Evolutionary conservation across 2,888 invertebrate species (phyloP).

Genomic region (Pharmacophagus antenor): DNA sequence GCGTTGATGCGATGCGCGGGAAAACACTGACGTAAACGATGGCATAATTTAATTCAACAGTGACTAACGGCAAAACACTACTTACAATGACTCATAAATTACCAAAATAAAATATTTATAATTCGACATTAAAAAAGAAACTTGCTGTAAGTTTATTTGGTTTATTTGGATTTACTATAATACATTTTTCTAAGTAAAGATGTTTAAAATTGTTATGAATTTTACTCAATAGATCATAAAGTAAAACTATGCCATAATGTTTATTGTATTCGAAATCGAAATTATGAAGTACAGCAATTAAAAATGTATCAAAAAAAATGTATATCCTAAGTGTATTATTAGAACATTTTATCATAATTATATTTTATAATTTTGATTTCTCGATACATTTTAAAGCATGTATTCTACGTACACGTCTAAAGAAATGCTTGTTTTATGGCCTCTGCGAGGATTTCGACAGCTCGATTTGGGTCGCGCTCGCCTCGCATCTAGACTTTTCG

Average conservation of each 20-base stretch:
- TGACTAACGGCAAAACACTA: slow-evolving; percentile 23
- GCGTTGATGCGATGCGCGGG: slow-evolving; percentile 1
- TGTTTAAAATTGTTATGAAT: no score
- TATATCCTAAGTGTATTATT: no score
- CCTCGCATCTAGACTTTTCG: slow-evolving; percentile 58
- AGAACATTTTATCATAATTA: no score
- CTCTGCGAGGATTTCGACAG: slow-evolving; percentile 53
- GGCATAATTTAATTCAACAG: slow-evolving; percentile 23
- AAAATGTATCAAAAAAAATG: no score
- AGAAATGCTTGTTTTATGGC: slow-evolving; percentile 38
- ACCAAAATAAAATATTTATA: not conserved
- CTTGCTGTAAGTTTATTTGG: no score
- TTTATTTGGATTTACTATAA: no score
- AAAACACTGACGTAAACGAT: slow-evolving; percentile 22
- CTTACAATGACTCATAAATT: slow-evolving; percentile 22
- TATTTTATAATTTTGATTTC: not conserved
- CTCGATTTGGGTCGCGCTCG: slow-evolving; percentile 58
- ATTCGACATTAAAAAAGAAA: no score
- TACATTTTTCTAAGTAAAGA: no score
- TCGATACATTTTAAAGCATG: slow-evolving; percentile 1
- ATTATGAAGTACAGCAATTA: no score
- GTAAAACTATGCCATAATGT: no score
- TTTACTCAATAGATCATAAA: no score
- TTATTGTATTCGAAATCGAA: no score
- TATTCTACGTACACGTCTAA: slow-evolving; percentile 14